A percentile compares a stretch with the other conserved stretches of the same genome.
These are phyloP conservation scores for Ctenicera cuprea DNA, from an alignment of 2,888 invertebrate genomes.

Conservation along the genomic window DNA sequence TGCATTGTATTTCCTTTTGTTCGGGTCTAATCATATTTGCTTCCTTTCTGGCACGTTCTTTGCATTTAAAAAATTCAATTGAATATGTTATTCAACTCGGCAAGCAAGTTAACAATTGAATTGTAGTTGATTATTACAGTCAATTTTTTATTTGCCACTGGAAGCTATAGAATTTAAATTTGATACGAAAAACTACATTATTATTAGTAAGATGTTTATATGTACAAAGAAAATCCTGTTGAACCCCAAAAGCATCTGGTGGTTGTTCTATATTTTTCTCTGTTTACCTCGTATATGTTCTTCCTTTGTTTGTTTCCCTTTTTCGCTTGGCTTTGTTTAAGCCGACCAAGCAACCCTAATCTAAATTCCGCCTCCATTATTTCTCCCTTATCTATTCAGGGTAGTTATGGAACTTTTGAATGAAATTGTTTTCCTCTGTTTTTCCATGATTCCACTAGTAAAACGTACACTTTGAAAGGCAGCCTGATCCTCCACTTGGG, in stretches of 20 bases:
- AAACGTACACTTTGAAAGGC: not conserved
- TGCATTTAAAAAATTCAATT: constrained; percentile 35
- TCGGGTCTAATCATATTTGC: constrained; percentile 32
- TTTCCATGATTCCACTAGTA: constrained; percentile 14
- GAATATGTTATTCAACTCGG: constrained; percentile 2
- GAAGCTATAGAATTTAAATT: too few relatives aligned
- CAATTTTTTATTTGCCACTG: not conserved
- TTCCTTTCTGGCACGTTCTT: constrained; percentile 35
- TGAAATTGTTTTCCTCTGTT: constrained; percentile 20
- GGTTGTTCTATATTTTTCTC: constrained; percentile 25
- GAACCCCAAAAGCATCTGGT: not conserved
- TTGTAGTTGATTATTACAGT: not conserved
- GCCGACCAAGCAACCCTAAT: constrained; percentile 13
- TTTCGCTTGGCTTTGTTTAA: constrained; percentile 29
- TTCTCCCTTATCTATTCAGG: constrained; percentile 23
- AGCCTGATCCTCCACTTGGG: not conserved
- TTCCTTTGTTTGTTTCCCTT: constrained; percentile 8
- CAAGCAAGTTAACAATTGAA: constrained; percentile 7
- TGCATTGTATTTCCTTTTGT: constrained; percentile 32
- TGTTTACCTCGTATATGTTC: constrained; percentile 10
- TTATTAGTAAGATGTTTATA: too few relatives aligned
- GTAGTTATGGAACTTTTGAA: constrained; percentile 33
- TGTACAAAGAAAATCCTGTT: not conserved
- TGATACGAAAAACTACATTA: too few relatives aligned
- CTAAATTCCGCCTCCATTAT: constrained; percentile 20